Base-by-base conservation (phyloP, 2,113 vertebrate genomes). In the human (Homo sapiens) region DNA sequence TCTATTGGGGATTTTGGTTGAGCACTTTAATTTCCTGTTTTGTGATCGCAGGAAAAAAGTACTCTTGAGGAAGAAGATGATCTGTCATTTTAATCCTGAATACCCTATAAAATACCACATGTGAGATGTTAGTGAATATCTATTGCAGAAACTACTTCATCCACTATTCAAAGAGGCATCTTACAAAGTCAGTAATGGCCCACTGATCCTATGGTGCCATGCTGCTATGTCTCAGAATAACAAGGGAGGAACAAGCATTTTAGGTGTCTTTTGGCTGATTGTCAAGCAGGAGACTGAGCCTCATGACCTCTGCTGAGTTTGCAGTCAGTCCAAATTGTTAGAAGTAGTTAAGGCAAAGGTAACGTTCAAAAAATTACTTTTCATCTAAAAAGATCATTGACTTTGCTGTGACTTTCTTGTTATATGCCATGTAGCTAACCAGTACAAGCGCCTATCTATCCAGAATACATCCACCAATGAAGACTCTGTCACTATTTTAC, bases 1-100 rank as follows among this genome's bases (percentile, higher is more conserved):
- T 70, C 89, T 91, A 38, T 55, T 38, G 43, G 84, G 90, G 38
- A 93, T 95, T 97, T 96, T 90, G 27, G 84, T 59, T 64, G 50
- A 97, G 45, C 12, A 72, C 81, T 90, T 96, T 94, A 94, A 89
- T 95, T 89, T 89, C 75, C 85, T 94, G 57, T 94, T 87, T 90
- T 90, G 90, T 88, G 70, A 96, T 76, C 43, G 80, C 89, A 89
- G 89, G 72, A 18, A 13, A 85, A 93, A 91, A 35, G 9, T 22
- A 25, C 76, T 92, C 81, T 76, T 70, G 92, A 72, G 81, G 68
- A 75, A 70, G 78, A 64, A 93, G 72, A 80, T 40, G 17, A 68
- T 83, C 30, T 96, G 73, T 90, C 1, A 0, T 13, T 64, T 97
- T 96, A 90, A 96, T 94, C 55, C 70, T 13, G 17, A 80, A 93